Conservation (phyloP, 2,113 vertebrate species). For the Vulpes lagopus region DNA sequence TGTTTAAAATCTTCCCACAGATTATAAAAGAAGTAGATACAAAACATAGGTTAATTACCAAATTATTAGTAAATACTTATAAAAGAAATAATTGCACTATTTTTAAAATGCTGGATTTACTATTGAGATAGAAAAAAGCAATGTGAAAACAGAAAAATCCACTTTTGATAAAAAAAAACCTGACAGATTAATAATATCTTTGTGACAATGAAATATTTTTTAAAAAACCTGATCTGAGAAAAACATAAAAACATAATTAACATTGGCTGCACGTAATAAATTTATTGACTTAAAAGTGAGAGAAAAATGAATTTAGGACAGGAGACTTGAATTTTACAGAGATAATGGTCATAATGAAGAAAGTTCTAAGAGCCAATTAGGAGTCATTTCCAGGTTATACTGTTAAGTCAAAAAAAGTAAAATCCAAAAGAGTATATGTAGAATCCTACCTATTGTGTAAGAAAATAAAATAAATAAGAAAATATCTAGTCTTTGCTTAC, state of each 20-base stretch:
- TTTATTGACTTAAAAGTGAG: neutral
- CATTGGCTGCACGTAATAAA: neutral
- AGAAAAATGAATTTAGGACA: neutral
- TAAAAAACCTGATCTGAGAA: neutral
- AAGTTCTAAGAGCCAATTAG: neutral
- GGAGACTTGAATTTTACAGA: neutral
- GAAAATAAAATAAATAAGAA: neutral
- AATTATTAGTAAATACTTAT: neutral
- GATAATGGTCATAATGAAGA: neutral
- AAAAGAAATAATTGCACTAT: neutral
- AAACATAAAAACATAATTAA: conserved; percentile 6
- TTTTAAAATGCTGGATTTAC: neutral
- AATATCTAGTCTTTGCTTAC: neutral
- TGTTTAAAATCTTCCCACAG: neutral
- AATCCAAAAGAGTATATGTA: neutral
- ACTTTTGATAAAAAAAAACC: neutral
- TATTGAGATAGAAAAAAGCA: neutral
- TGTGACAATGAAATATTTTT: neutral
- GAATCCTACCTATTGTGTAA: neutral
- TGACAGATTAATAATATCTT: neutral
- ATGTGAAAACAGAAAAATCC: neutral
- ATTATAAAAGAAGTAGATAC: neutral
- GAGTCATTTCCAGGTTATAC: neutral
- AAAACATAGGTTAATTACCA: neutral
- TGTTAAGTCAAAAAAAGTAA: neutral